Evolutionary conservation across 2,888 invertebrate genomes (phyloP).

Genomic region (Agrochola circellaris): DNA sequence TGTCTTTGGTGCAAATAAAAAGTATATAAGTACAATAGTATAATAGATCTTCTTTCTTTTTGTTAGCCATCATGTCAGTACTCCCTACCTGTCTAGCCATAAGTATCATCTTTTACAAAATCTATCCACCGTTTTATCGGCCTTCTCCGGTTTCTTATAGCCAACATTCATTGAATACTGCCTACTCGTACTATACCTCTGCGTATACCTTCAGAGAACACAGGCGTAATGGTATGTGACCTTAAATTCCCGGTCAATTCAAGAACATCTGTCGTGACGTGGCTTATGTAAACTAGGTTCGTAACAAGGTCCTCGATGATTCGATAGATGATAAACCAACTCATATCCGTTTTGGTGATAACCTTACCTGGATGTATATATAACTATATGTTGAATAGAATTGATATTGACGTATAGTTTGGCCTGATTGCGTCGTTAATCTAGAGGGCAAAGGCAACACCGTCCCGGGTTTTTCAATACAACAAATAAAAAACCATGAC

Average conservation of each 20-base stretch:
- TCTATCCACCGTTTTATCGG: neutral
- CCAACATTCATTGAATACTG: neutral
- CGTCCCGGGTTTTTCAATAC: no score
- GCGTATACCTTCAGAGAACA: neutral
- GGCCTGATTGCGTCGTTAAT: neutral
- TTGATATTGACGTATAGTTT: constrained; percentile 1
- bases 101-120: neutral
- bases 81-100: neutral
- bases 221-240: neutral
- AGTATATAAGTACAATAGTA: no score
- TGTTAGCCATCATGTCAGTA: neutral
- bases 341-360: constrained; percentile 18
- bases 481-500: no score
- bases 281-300: neutral
- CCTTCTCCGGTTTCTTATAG: neutral
- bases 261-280: neutral
- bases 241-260: neutral
- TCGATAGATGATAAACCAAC: neutral
- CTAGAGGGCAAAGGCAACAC: no score
- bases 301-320: neutral
- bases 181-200: no score
- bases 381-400: neutral
- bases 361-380: neutral
- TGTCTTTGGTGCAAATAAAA: no score
- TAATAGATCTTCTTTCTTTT: no score